Percentiles rank a stretch among this genome's conserved stretches.
phyloP scores from a whole-genome alignment of 1,140 invertebrate genomes.

The Lucilia sericata region DNA sequence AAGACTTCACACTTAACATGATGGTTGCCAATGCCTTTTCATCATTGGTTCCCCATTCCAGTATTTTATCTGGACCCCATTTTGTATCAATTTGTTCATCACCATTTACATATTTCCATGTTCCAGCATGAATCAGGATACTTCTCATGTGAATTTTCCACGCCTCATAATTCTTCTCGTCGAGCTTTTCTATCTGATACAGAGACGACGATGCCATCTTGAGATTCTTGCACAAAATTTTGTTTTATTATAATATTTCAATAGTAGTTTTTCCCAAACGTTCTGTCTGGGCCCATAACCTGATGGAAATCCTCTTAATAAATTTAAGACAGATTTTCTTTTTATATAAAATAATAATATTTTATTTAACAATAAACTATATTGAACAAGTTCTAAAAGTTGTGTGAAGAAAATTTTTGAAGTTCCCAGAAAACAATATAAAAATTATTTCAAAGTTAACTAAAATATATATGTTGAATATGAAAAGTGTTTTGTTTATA shows the following conservation, averaged over 20 bases:
- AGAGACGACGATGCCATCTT: conserved; percentile 25
- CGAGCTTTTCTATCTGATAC: conserved; percentile 45
- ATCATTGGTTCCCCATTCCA: conserved; percentile 9
- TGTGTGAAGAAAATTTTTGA: no score
- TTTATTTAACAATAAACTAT: no score
- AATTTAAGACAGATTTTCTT: neutral
- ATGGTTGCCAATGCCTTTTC: conserved; percentile 43
- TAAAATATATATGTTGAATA: no score
- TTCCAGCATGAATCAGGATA: conserved; percentile 15
- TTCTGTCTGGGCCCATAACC: neutral
- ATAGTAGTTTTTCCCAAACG: neutral
- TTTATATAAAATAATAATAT: no score
- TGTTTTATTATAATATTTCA: neutral
- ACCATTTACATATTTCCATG: neutral
- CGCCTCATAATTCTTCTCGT: conserved; percentile 43
- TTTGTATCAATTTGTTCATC: neutral
- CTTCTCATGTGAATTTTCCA: conserved; percentile 42
- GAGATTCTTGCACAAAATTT: neutral
- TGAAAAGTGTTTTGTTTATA: no score
- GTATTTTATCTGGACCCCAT: neutral
- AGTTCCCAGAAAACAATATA: no score
- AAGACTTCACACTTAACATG: conserved; percentile 23
- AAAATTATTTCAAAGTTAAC: no score
- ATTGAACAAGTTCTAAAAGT: no score
- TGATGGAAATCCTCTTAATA: neutral